Evolutionary conservation across 2,888 invertebrate species (phyloP).

Genomic region (Pyrocoelia pectoralis): DNA sequence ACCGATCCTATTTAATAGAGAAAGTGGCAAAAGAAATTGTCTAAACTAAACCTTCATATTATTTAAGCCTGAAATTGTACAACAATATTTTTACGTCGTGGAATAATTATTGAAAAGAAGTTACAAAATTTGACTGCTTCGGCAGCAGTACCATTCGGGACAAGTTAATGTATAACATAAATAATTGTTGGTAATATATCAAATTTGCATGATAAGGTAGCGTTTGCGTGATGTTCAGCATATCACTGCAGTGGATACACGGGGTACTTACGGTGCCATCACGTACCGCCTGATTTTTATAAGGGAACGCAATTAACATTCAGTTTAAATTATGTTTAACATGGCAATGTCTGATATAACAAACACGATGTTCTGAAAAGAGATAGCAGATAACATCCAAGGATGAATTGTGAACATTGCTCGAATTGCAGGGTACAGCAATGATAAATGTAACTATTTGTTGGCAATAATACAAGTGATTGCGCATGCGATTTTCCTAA

Average conservation of each 20-base stretch:
- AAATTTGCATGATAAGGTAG: slow-evolving; percentile 24
- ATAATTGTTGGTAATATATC: slow-evolving; percentile 3
- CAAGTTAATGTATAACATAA: slow-evolving; percentile 2
- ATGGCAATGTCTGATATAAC: background rate
- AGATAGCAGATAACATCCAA: background rate
- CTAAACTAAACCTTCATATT: too few species aligned
- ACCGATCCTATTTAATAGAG: too few species aligned
- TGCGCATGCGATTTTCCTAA: slow-evolving; percentile 37
- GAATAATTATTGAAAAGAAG: too few species aligned
- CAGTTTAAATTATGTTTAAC: background rate
- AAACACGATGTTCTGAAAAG: background rate
- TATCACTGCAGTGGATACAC: slow-evolving; percentile 29
- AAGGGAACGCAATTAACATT: background rate
- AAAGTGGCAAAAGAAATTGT: too few species aligned
- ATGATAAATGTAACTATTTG: slow-evolving; percentile 41
- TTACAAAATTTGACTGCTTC: slow-evolving; percentile 3
- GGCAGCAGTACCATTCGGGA: slow-evolving; percentile 19
- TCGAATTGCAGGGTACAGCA: slow-evolving; percentile 30
- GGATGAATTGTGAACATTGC: slow-evolving; percentile 21
- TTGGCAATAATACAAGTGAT: slow-evolving; percentile 31
- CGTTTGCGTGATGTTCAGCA: slow-evolving; percentile 39
- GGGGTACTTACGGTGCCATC: slow-evolving; percentile 42
- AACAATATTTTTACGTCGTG: too few species aligned
- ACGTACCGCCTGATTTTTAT: slow-evolving; percentile 31
- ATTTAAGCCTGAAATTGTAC: too few species aligned